These are phyloP conservation scores for Chelidonichthys spinosus DNA, from an alignment of 2,797 vertebrate species.

Conservation along the genomic window DNA sequence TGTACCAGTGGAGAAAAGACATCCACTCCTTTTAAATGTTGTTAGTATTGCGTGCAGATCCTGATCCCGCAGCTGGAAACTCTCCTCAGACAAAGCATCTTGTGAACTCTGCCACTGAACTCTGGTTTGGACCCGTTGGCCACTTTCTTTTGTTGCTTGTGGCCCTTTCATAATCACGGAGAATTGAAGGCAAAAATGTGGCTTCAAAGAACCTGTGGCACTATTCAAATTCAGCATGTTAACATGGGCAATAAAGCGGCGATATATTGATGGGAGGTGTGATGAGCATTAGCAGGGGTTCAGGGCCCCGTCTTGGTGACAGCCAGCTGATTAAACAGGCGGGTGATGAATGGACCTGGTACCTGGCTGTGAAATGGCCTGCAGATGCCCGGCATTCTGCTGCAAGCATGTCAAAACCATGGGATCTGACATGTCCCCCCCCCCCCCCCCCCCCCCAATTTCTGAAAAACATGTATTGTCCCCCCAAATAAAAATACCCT, in stretches of 20 bases:
- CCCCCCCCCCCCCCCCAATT: too few relatives aligned
- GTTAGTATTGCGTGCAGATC: not conserved
- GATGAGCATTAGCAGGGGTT: slow-evolving; percentile 59
- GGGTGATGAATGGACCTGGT: slow-evolving; percentile 65
- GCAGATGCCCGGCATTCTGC: slow-evolving; percentile 59
- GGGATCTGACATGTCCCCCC: too few relatives aligned
- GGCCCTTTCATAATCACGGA: not conserved
- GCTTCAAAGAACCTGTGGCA: slow-evolving; percentile 17
- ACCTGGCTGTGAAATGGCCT: slow-evolving; percentile 59
- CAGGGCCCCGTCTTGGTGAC: slow-evolving; percentile 58
- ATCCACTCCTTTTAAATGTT: slow-evolving; percentile 19
- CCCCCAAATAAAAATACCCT: too few relatives aligned
- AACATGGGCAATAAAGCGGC: slow-evolving; percentile 40
- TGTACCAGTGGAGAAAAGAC: slow-evolving; percentile 35
- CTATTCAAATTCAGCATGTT: slow-evolving; percentile 46
- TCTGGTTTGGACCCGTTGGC: slow-evolving; percentile 7
- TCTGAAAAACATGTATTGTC: too few relatives aligned
- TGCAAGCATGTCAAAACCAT: slow-evolving; percentile 43
- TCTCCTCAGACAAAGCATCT: slow-evolving; percentile 22
- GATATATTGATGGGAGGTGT: slow-evolving; percentile 51
- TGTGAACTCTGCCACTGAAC: slow-evolving; percentile 12
- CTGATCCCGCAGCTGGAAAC: slow-evolving; percentile 19
- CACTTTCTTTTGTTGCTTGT: not conserved
- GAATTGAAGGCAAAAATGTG: slow-evolving; percentile 25
- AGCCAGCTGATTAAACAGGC: slow-evolving; percentile 75